phyloP scores from a whole-genome alignment of 1,140 invertebrate species.

The Achroia grisella region DNA sequence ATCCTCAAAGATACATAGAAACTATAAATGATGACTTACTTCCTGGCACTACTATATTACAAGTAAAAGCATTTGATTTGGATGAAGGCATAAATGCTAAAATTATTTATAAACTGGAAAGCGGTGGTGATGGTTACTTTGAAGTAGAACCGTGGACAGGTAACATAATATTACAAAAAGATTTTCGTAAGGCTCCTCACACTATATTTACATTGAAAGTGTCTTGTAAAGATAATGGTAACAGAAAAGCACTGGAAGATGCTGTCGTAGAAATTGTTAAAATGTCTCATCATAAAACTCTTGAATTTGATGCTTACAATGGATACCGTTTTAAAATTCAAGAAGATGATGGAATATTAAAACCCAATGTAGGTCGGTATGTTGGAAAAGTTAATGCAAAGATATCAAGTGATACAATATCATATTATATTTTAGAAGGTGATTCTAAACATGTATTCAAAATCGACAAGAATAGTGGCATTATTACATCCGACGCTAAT shows the following conservation, averaged over 20 bases:
- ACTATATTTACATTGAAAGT: slow-evolving; percentile 82
- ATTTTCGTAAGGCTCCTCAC: slow-evolving; percentile 77
- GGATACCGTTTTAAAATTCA: slow-evolving; percentile 87
- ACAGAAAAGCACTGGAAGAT: slow-evolving; percentile 79
- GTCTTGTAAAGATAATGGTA: slow-evolving; percentile 86
- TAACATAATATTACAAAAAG: slow-evolving; percentile 79
- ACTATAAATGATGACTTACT: slow-evolving; percentile 78
- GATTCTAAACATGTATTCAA: slow-evolving; percentile 85
- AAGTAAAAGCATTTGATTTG: slow-evolving; percentile 84
- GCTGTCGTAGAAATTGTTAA: slow-evolving; percentile 88
- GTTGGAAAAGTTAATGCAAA: slow-evolving; percentile 84
- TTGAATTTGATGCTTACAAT: slow-evolving; percentile 82
- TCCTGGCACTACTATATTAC: slow-evolving; percentile 79
- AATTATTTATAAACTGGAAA: slow-evolving; percentile 84
- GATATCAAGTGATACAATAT: slow-evolving; percentile 72
- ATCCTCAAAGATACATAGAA: slow-evolving; percentile 88
- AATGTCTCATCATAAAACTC: slow-evolving; percentile 78
- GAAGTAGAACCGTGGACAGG: slow-evolving; percentile 85
- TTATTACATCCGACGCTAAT: slow-evolving; percentile 84
- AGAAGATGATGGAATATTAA: slow-evolving; percentile 83
- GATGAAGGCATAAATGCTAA: slow-evolving; percentile 89
- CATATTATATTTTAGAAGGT: slow-evolving; percentile 89
- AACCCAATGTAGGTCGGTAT: slow-evolving; percentile 75
- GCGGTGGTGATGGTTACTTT: slow-evolving; percentile 85
- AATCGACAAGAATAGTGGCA: slow-evolving; percentile 85